Base-by-base conservation (phyloP, 2,888 invertebrate genomes). In the Schizaphis graminum region DNA sequence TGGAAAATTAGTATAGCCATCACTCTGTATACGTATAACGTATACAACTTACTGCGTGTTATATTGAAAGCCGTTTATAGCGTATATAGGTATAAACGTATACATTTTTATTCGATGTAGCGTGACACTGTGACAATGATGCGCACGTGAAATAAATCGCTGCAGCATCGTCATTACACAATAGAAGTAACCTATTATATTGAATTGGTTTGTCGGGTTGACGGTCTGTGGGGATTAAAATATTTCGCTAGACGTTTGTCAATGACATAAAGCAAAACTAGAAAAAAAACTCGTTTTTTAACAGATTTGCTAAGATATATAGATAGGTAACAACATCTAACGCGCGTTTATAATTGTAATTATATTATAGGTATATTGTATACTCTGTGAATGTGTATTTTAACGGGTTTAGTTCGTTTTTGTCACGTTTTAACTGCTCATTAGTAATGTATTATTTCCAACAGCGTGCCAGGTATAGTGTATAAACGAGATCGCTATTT, bases 381-480 rank as follows among this genome's bases (percentile, higher is more conserved):
- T 41, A 67, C 92, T 44, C 24, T 35, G 56, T 44, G 49, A 89
- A 93, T 77, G 56, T 87, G 41, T 89, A 44, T 77, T 93, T 56
- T 24, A 89, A 93, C 44, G 67, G 56, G 77, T 93, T 89, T 53
- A 49, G 16, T 88, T 77, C 3, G 87, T 92, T 92, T 92, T 67
- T 28, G 41, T 92, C 92, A 93, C 88, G 88, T 89, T 93, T 93
- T 56, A 24, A 89, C 13, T 11, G 44, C 41, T 88, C n/a, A 53
- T 89, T 77, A 77, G 35, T 77, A 88, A 88, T 88, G 10, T 24
- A 35, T 92, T 87, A 87, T 87, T 92, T 67, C 44, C 28, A 57
- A 16, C 53, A 7, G 26, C 8, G 28, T 41, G n/a, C 35, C 77
- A 26, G 26, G 28, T 49, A n/a, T 87, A 13, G 47, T 11, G 28